Percentiles rank a stretch among this genome's conserved stretches.
These are phyloP conservation scores for Meriones unguiculatus DNA, from an alignment of 2,113 vertebrate genomes.

Conservation along the genomic window DNA sequence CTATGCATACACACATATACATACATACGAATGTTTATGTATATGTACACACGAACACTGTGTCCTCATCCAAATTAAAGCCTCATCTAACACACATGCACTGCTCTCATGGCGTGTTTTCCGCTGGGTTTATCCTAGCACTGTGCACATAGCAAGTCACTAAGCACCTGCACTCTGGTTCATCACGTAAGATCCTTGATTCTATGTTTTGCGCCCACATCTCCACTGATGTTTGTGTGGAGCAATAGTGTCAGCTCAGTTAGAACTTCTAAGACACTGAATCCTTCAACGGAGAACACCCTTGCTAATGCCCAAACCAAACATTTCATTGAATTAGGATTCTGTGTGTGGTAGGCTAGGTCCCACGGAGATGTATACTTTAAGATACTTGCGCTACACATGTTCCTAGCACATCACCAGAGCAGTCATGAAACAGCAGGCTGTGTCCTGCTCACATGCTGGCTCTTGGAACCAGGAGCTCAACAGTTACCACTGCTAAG, in stretches of 20 bases:
- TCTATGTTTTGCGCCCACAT: background rate
- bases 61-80: background rate
- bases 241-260: background rate
- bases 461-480: background rate
- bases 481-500: background rate
- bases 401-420: too few relatives aligned
- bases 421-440: background rate
- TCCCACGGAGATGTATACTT: background rate
- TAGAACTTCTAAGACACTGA: background rate
- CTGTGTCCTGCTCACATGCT: background rate
- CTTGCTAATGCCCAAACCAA: background rate
- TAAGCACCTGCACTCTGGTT: background rate
- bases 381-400: background rate
- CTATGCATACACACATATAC: background rate
- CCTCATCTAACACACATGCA: background rate
- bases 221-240: background rate
- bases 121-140: background rate
- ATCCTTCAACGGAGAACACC: background rate
- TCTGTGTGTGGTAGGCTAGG: background rate
- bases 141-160: background rate
- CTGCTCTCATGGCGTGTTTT: background rate
- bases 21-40: background rate
- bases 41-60: background rate
- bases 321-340: background rate
- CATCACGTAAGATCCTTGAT: background rate